A percentile compares a stretch with the other conserved stretches of the same genome.
Evolutionary conservation across 2,888 invertebrate species (phyloP).

Genomic region (Mesoligia furuncula): DNA sequence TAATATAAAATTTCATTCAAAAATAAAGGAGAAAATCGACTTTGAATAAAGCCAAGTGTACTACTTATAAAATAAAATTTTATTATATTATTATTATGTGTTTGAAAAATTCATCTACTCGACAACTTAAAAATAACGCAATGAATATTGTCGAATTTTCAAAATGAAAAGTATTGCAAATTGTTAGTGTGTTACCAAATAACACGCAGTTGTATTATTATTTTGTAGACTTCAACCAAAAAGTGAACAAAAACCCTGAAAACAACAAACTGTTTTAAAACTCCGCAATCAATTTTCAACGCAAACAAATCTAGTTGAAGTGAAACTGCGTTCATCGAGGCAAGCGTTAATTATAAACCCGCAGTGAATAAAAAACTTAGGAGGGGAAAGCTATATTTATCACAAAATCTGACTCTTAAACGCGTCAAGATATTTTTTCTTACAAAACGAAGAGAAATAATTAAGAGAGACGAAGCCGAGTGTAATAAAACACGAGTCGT

Average conservation of each 20-base stretch:
- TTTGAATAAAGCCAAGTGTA: too few relatives aligned
- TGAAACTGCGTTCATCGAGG: slow-evolving; percentile 35
- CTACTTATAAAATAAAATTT: too few relatives aligned
- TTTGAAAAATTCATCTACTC: neutral
- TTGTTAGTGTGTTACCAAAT: neutral
- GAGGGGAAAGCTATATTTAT: slow-evolving; percentile 85
- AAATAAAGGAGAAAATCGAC: too few relatives aligned
- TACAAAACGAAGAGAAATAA: slow-evolving; percentile 86
- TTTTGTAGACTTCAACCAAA: neutral
- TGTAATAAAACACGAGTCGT: slow-evolving; percentile 87
- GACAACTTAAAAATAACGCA: neutral
- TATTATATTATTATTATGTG: too few relatives aligned
- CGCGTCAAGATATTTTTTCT: slow-evolving; percentile 79
- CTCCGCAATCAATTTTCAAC: slow-evolving; percentile 22
- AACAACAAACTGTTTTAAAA: neutral
- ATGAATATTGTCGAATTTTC: neutral
- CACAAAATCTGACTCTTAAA: slow-evolving; percentile 86
- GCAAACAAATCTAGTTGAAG: slow-evolving; percentile 26
- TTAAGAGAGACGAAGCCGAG: slow-evolving; percentile 84
- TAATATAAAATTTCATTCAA: too few relatives aligned
- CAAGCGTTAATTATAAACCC: slow-evolving; percentile 57
- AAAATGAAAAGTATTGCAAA: neutral
- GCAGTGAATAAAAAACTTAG: slow-evolving; percentile 73
- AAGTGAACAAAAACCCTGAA: neutral
- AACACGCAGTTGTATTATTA: neutral